Base-by-base conservation (phyloP, 2,888 invertebrate genomes). In the Petrolisthes cinctipes region DNA sequence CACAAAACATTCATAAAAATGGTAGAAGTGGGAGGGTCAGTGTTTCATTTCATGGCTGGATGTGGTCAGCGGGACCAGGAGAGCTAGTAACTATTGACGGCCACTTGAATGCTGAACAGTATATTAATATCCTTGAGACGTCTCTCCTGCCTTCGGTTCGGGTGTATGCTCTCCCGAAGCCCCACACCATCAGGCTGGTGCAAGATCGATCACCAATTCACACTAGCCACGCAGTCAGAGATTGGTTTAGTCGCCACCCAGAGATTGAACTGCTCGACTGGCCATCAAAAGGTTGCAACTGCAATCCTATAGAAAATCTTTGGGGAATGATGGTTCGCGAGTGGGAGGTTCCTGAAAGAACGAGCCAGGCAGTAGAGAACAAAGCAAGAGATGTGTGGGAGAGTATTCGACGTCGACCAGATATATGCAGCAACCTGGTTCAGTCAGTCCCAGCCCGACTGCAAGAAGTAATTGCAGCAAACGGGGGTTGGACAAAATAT, bases 161-260 rank as follows among this genome's bases (percentile, higher is more conserved):
- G 17, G 54, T 53, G 17, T 2, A 79, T 53, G 17, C 56, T 17
- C 51, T 54, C 79, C 79, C 2, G 14, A 53, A 54, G 37, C 79
- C 53, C n/a, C 23, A 79, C 79, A 53, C 14, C 79, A 79, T 79
- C 79, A 23, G 20, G 23, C 11, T 23, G 75, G 37, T 75, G 20
- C 75, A 75, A 75, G 75, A 37, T 11, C 53, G n/a, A 14, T 54
- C n/a, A n/a, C 79, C 14, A 51, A 54, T 54, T n/a, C 0, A 54
- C 79, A n/a, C n/a, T n/a, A n/a, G n/a, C n/a, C 54, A 53, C 14
- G 54, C 56, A 79, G 79, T 79, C 14, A 79, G 5, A 14, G 56
- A 79, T 79, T 79, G 79, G 79, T 79, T 79, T 54, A 6, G 56
- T 54, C 79, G 54, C 53, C 54, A 79, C n/a, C 79, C 79, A 11